Evolutionary conservation across 2,797 vertebrate genomes (phyloP).

Genomic region (Sebastolobus alascanus): DNA sequence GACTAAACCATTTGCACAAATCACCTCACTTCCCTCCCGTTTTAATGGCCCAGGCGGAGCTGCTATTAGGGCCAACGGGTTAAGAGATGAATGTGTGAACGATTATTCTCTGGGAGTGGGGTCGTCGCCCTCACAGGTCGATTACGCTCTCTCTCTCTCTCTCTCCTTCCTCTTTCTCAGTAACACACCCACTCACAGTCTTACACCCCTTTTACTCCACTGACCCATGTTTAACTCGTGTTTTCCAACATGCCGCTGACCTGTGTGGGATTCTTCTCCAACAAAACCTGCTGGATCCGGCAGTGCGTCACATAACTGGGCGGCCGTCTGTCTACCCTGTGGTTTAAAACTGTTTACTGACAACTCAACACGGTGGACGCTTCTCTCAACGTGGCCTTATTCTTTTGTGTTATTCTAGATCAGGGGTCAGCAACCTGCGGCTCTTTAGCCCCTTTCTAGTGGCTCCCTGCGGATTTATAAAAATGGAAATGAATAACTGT

Average conservation of each 20-base stretch:
- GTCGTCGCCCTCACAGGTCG: slow-evolving; percentile 67
- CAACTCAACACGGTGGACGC: slow-evolving; percentile 15
- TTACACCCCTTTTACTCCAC: slow-evolving; percentile 32
- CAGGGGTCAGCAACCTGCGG: too few species aligned
- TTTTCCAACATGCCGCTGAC: slow-evolving; percentile 41
- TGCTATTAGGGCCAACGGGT: slow-evolving; percentile 73
- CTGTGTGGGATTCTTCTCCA: slow-evolving; percentile 18
- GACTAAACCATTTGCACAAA: slow-evolving; percentile 75
- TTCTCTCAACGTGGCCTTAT: slow-evolving; percentile 31
- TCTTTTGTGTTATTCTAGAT: slow-evolving; percentile 34
- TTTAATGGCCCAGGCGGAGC: slow-evolving; percentile 77
- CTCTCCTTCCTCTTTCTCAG: slow-evolving; percentile 7
- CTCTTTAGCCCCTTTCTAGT: too few species aligned
- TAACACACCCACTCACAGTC: not conserved
- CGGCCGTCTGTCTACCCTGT: slow-evolving; percentile 2
- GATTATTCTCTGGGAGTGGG: slow-evolving; percentile 78
- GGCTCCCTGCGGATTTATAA: too few species aligned
- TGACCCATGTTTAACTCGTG: slow-evolving; percentile 45
- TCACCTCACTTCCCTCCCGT: slow-evolving; percentile 63
- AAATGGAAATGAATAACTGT: too few species aligned
- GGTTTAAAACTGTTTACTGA: slow-evolving; percentile 37
- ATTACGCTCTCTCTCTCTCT: slow-evolving; percentile 13
- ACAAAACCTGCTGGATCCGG: slow-evolving; percentile 15
- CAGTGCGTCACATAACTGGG: slow-evolving; percentile 2
- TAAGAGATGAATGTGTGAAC: slow-evolving; percentile 84